phyloP scores from a whole-genome alignment of 2,113 vertebrate species.

The Chloropsis hardwickii region DNA sequence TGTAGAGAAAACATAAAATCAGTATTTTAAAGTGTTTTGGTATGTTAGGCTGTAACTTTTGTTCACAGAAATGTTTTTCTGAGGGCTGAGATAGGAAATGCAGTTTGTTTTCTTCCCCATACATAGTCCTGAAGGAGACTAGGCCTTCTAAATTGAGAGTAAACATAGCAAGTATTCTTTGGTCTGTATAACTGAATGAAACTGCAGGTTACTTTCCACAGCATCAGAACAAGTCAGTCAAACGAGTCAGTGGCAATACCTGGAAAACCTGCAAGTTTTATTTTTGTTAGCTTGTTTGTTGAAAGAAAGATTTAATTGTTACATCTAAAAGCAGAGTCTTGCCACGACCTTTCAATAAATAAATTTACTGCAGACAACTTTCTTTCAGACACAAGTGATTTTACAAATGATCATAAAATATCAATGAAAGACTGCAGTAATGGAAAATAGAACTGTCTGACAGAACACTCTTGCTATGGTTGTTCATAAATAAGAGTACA shows the following conservation, averaged over 20 bases:
- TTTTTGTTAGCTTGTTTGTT: neutral
- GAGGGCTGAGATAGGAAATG: neutral
- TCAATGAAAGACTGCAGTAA: conserved; percentile 51
- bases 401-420: conserved; percentile 79
- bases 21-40: neutral
- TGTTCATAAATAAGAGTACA: conserved; percentile 71
- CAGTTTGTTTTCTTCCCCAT: neutral
- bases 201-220: neutral
- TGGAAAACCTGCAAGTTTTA: neutral
- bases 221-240: neutral
- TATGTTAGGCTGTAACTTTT: neutral
- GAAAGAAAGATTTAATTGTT: neutral
- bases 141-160: neutral
- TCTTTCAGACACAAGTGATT: conserved; percentile 75
- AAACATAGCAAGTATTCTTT: neutral
- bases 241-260: neutral
- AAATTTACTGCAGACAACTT: conserved; percentile 59
- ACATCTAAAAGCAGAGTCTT: neutral
- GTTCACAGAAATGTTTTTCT: neutral
- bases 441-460: conserved; percentile 67
- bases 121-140: neutral
- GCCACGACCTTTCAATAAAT: conserved; percentile 51
- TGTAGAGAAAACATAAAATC: neutral
- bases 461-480: conserved; percentile 29
- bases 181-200: neutral